phyloP scores from a whole-genome alignment of 2,888 invertebrate genomes.

The Deilephila elpenor region DNA sequence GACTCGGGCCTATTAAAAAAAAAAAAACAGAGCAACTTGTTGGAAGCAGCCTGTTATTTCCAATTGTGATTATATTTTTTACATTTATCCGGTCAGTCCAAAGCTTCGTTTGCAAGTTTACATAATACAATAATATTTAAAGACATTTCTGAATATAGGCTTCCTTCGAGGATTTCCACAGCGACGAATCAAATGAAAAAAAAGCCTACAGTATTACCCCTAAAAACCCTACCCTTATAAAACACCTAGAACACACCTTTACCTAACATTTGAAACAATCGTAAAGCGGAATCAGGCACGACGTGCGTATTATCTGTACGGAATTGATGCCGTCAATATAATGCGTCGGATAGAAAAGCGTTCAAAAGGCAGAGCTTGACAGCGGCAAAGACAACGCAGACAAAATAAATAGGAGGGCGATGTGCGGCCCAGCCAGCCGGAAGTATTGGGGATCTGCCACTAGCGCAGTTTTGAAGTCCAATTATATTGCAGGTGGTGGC shows the following conservation, averaged over 20 bases:
- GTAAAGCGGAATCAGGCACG: constrained; percentile 9
- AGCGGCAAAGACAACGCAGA: constrained; percentile 79
- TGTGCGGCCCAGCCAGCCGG: constrained; percentile 73
- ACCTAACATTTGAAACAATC: neutral
- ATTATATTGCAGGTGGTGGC: constrained; percentile 79
- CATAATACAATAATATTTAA: no score
- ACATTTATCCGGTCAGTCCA: no score
- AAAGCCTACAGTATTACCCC: no score
- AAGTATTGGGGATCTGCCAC: constrained; percentile 82
- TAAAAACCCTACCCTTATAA: no score
- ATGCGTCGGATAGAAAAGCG: constrained; percentile 74
- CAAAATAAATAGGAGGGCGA: constrained; percentile 79
- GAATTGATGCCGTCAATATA: constrained; percentile 79
- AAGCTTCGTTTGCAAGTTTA: no score
- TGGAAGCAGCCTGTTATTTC: no score
- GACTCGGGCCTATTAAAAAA: no score
- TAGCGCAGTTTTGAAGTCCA: constrained; percentile 83
- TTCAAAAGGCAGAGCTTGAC: constrained; percentile 76
- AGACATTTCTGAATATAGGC: no score
- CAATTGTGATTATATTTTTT: no score
- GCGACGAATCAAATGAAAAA: no score
- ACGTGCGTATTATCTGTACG: constrained; percentile 57
- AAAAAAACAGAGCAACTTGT: no score
- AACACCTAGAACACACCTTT: neutral
- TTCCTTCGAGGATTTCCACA: no score